Conservation (phyloP, 1,140 invertebrate species). For the Bombus soroeensis region DNA sequence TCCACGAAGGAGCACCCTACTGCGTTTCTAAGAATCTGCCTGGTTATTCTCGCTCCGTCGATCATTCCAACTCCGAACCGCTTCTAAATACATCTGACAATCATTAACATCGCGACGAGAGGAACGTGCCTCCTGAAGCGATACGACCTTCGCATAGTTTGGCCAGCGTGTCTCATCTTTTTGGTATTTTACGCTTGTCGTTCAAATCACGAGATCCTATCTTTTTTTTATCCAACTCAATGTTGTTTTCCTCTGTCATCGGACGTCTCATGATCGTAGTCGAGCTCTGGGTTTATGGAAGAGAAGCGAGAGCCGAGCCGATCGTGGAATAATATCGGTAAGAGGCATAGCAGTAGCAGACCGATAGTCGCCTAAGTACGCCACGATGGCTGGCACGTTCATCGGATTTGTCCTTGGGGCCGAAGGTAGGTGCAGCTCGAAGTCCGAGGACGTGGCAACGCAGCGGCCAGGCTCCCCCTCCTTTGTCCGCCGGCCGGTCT, state of each 20-base stretch:
- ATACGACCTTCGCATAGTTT: constrained; percentile 56
- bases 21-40: constrained; percentile 61
- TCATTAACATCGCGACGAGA: constrained; percentile 25
- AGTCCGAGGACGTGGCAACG: constrained; percentile 86
- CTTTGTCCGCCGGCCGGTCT: constrained; percentile 84
- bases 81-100: constrained; percentile 27
- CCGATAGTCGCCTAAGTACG: constrained; percentile 75
- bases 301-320: background rate
- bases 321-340: constrained; percentile 58
- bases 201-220: background rate
- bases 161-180: constrained; percentile 67
- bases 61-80: constrained; percentile 29
- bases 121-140: constrained; percentile 53
- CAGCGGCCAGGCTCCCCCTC: constrained; percentile 75
- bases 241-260: background rate
- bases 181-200: constrained; percentile 65
- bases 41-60: constrained; percentile 55
- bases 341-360: constrained; percentile 54
- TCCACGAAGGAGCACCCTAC: constrained; percentile 59
- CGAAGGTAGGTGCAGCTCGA: constrained; percentile 73
- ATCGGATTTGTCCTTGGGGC: constrained; percentile 82
- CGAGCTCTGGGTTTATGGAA: no score
- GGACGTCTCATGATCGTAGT: no score
- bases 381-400: constrained; percentile 79
- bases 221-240: background rate